Base-by-base conservation (phyloP, 2,888 invertebrate species). In the Cephus spinipes region DNA sequence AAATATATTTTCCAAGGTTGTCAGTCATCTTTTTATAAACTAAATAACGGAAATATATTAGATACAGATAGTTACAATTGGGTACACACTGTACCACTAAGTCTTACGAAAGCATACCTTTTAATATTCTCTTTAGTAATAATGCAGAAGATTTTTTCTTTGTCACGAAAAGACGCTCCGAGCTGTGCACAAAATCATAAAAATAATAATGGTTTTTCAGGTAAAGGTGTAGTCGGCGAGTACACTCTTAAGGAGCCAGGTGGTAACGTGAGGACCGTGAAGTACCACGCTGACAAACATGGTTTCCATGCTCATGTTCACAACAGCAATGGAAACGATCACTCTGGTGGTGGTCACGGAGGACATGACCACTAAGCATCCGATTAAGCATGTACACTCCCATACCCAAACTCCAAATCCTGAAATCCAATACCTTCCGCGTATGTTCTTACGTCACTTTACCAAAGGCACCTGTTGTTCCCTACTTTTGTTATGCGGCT, bases 141-240 rank as follows among this genome's bases (percentile, higher is more conserved):
- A 40, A 23, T 23, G 40, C 40, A 15, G 23, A 23, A 32, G 4
- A 71, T 31, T 71, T 71, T 23, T 71, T 31, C 12, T 15, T 71
- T 23, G 1, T 23, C 6, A 32, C 9, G 1, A 4, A 71, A 71
- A 11, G 31, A 23, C 6, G 12, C 31, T 12, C 31, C 12, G 4
- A 71, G 4, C 12, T 31, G 6, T 2, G 23, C 71, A 12, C 12
- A 12, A 23, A 31, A 33, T 31, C 9, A 15, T 33, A 11, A 30
- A 31, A 12, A 12, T 32, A 0, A 31, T 11, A 12, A 71, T 71
- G 31, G 4, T 3, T 33, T 33, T 71, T 95, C 95, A 88, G 96
- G 96, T 6, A 95, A 96, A 88, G 94, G 94, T 15, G 96, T 96
- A 33, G 94, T 94, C 92, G 96, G 96, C 89, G 93, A 93, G 31